phyloP scores from a whole-genome alignment of 2,797 vertebrate species.

The Coendou prehensilis region DNA sequence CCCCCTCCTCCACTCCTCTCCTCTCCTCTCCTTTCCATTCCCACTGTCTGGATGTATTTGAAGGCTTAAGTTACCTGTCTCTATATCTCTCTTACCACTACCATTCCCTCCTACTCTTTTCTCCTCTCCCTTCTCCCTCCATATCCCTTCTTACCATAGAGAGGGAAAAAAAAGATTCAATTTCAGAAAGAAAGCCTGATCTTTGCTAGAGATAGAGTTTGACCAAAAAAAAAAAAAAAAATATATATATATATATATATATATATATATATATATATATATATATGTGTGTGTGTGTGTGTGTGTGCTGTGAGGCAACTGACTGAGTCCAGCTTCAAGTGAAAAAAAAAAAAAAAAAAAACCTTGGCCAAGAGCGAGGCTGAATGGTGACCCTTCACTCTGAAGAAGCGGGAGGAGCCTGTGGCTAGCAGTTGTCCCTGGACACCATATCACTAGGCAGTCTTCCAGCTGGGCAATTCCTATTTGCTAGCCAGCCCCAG shows the following conservation, averaged over 20 bases:
- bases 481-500: conserved; percentile 65
- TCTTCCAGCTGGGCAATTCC: conserved; percentile 55
- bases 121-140: not conserved
- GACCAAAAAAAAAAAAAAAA: conserved; percentile 54
- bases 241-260: too few relatives aligned
- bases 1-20: too few relatives aligned
- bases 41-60: not conserved
- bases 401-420: not conserved
- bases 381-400: conserved; percentile 41
- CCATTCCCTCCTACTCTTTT: not conserved
- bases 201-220: conserved; percentile 65
- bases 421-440: conserved; percentile 10
- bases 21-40: not conserved
- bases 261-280: not conserved
- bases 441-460: conserved; percentile 59
- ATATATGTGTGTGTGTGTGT: conserved; percentile 49
- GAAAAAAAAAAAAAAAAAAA: not conserved
- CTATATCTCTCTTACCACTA: not conserved
- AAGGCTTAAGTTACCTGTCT: conserved; percentile 21
- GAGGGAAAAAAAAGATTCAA: not conserved
- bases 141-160: not conserved
- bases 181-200: conserved; percentile 51
- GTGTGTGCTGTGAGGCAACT: conserved; percentile 63
- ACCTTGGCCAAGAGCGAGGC: not conserved
- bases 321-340: conserved; percentile 58